Evolutionary conservation across 1,140 invertebrate genomes (phyloP).

Genomic region (Trachymyrmex septentrionalis): DNA sequence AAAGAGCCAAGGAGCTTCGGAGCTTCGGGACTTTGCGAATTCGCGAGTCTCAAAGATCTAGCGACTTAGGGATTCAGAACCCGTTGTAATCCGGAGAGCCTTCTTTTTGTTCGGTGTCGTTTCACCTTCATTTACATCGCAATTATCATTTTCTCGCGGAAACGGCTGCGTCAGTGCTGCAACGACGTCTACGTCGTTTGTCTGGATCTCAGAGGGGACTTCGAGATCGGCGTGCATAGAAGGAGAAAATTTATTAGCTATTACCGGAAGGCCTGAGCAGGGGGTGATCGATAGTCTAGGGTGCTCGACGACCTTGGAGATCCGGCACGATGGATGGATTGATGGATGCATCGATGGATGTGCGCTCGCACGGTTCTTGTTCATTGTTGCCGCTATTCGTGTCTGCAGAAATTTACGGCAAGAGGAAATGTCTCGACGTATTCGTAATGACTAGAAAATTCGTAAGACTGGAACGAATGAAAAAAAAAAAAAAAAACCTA

Average conservation of each 20-base stretch:
- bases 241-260: slow-evolving; percentile 78
- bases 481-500: neutral
- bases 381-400: slow-evolving; percentile 49
- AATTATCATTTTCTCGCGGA: slow-evolving; percentile 53
- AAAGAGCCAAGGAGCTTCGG: neutral
- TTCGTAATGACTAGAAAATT: slow-evolving; percentile 47
- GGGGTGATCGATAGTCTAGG: slow-evolving; percentile 76
- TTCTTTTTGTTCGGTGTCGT: slow-evolving; percentile 15
- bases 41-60: neutral
- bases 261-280: slow-evolving; percentile 67
- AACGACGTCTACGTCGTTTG: slow-evolving; percentile 70
- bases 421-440: neutral
- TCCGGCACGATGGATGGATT: slow-evolving; percentile 70
- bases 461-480: neutral
- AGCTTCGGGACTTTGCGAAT: slow-evolving; percentile 1
- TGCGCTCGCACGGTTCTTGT: slow-evolving; percentile 41
- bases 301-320: slow-evolving; percentile 72
- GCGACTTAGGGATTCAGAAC: slow-evolving; percentile 18
- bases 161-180: neutral
- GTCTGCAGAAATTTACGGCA: slow-evolving; percentile 54
- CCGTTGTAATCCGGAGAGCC: slow-evolving; percentile 29
- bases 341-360: slow-evolving; percentile 72
- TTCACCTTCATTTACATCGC: slow-evolving; percentile 58
- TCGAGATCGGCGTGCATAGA: slow-evolving; percentile 45
- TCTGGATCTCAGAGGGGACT: slow-evolving; percentile 69